These are phyloP conservation scores for Channa argus DNA, from an alignment of 2,113 vertebrate species.

Conservation along the genomic window DNA sequence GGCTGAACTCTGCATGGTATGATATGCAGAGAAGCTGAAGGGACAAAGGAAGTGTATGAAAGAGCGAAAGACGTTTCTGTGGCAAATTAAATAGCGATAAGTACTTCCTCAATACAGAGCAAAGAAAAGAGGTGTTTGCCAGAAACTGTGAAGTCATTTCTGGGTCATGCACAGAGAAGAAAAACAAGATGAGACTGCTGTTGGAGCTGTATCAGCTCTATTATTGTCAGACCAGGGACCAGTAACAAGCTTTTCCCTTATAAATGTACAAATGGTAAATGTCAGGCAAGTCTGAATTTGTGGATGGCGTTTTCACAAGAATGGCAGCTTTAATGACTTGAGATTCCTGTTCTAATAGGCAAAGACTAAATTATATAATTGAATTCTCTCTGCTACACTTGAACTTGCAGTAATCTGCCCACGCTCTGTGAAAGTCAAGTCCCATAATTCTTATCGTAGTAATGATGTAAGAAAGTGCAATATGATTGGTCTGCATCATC, in stretches of 20 bases:
- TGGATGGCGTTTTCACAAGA: slow-evolving; percentile 18
- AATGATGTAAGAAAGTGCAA: slow-evolving; percentile 27
- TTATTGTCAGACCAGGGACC: slow-evolving; percentile 30
- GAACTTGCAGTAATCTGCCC: slow-evolving; percentile 13
- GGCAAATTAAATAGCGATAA: slow-evolving; percentile 58
- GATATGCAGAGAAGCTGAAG: slow-evolving; percentile 23
- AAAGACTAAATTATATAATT: slow-evolving; percentile 48
- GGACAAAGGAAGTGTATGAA: slow-evolving; percentile 22
- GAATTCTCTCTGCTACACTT: slow-evolving; percentile 47
- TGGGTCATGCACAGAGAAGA: slow-evolving; percentile 20
- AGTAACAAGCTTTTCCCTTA: slow-evolving; percentile 27
- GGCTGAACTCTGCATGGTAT: slow-evolving; percentile 37
- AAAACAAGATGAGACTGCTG: slow-evolving; percentile 35
- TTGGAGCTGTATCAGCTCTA: slow-evolving; percentile 15
- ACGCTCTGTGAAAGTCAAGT: slow-evolving; percentile 5
- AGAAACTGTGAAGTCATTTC: slow-evolving; percentile 27
- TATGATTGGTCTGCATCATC: slow-evolving; percentile 17
- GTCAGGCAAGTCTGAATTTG: slow-evolving; percentile 19
- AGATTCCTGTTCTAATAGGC: slow-evolving; percentile 27
- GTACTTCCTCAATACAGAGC: slow-evolving; percentile 27
- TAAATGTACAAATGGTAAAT: slow-evolving; percentile 21
- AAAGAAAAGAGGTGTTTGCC: slow-evolving; percentile 18
- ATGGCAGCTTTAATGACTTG: slow-evolving; percentile 30
- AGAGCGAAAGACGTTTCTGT: slow-evolving; percentile 28
- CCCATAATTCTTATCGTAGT: slow-evolving; percentile 16